A percentile compares a stretch with the other conserved stretches of the same genome.
phyloP scores from a whole-genome alignment of 2,888 invertebrate species.

The Diabrotica balteata region DNA sequence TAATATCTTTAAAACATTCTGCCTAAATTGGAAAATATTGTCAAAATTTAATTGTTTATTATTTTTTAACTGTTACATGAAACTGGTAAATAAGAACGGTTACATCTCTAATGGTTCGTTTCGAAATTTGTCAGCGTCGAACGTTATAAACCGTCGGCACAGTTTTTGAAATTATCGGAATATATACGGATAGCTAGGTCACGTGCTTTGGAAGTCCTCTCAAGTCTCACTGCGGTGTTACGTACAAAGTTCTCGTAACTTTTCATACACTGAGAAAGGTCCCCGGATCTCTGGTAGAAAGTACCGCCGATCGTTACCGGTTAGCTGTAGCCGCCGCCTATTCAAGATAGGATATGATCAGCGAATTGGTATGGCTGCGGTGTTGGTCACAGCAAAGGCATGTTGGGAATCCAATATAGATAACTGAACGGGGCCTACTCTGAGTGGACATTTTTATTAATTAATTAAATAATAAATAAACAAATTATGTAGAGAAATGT shows the following conservation, averaged over 20 bases:
- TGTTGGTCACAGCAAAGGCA: slow-evolving; percentile 57
- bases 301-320: slow-evolving; percentile 59
- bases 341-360: slow-evolving; percentile 49
- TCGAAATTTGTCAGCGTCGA: no score
- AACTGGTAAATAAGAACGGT: no score
- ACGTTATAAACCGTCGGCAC: no score
- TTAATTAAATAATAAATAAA: no score
- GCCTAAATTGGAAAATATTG: no score
- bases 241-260: slow-evolving; percentile 58
- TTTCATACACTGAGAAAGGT: slow-evolving; percentile 62
- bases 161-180: no score
- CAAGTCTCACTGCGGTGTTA: slow-evolving; percentile 60
- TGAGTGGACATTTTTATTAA: slow-evolving; percentile 50
- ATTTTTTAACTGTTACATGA: no score
- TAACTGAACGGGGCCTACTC: slow-evolving; percentile 58
- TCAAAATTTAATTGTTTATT: no score
- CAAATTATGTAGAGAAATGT: slow-evolving; percentile 5
- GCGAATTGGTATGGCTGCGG: slow-evolving; percentile 50
- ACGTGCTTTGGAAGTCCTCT: slow-evolving; percentile 45
- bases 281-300: slow-evolving; percentile 64
- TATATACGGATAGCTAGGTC: no score
- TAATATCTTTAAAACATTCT: no score
- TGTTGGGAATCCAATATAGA: slow-evolving; percentile 46
- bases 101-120: no score
- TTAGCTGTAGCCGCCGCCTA: slow-evolving; percentile 54